Percentiles rank a stretch among this genome's conserved stretches.
These are phyloP conservation scores for Suillia variegata DNA, from an alignment of 2,888 invertebrate genomes.

Conservation along the genomic window DNA sequence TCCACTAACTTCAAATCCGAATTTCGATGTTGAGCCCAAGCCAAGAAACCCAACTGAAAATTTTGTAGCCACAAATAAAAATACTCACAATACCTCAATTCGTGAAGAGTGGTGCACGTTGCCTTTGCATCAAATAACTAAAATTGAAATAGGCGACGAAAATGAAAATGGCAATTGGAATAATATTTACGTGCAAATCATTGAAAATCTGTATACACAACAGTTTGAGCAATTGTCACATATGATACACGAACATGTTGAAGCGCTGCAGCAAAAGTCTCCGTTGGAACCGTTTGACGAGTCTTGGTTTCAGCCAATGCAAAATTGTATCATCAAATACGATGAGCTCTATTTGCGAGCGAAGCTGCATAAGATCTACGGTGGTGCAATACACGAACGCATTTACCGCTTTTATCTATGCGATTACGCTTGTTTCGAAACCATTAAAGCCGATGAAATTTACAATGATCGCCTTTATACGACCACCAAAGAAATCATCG, in stretches of 20 bases:
- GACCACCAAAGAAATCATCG: constrained; percentile 32
- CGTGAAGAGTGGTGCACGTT: constrained; percentile 32
- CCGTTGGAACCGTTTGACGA: constrained; percentile 15
- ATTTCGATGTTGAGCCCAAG: not conserved
- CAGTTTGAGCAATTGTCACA: constrained; percentile 28
- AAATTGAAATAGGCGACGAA: constrained; percentile 36
- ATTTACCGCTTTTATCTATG: constrained; percentile 37
- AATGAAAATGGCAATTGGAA: constrained; percentile 35
- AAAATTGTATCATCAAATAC: constrained; percentile 38
- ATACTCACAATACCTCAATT: not conserved
- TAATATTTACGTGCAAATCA: constrained; percentile 33
- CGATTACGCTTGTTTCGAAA: constrained; percentile 35
- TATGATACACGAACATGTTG: constrained; percentile 24
- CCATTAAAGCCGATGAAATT: constrained; percentile 24
- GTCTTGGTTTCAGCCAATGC: constrained; percentile 29
- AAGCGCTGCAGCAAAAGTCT: not conserved
- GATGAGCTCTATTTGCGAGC: constrained; percentile 36
- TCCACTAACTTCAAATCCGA: constrained; percentile 16
- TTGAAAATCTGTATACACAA: constrained; percentile 23
- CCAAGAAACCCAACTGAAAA: not conserved
- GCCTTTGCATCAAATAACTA: constrained; percentile 27
- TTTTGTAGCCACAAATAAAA: not conserved
- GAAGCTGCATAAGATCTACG: constrained; percentile 35
- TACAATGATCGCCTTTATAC: constrained; percentile 33
- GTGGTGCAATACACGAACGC: constrained; percentile 19